A percentile compares a stretch with the other conserved stretches of the same genome.
Evolutionary conservation across 2,888 invertebrate genomes (phyloP).

Genomic region (Synergus itoensis): DNA sequence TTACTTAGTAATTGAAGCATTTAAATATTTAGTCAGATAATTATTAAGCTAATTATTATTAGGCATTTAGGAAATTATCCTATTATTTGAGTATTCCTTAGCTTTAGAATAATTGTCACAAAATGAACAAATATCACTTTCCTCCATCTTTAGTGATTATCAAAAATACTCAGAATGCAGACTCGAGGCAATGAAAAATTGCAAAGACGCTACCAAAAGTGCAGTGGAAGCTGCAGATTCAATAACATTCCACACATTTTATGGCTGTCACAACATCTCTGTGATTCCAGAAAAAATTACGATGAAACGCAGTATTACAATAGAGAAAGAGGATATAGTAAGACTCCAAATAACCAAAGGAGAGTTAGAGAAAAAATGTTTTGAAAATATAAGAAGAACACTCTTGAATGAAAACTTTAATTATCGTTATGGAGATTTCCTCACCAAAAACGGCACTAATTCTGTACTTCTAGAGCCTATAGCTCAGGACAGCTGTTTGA

Average conservation of each 20-base stretch:
- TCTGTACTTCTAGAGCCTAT: not conserved
- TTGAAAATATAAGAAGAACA: not conserved
- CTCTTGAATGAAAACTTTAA: not conserved
- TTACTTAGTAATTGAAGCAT: too few relatives aligned
- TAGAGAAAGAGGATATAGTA: not conserved
- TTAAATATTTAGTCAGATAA: too few relatives aligned
- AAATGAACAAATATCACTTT: not conserved
- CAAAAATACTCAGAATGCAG: conserved; percentile 36
- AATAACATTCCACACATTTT: conserved; percentile 22
- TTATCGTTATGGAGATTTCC: too few relatives aligned
- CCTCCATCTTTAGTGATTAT: not conserved
- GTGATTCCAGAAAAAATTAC: conserved; percentile 32
- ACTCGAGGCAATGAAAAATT: conserved; percentile 26
- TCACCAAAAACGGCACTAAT: not conserved
- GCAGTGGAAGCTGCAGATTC: conserved; percentile 34
- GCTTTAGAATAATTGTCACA: not conserved
- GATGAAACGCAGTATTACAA: conserved; percentile 10
- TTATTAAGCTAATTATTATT: not conserved
- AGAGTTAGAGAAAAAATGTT: conserved; percentile 4
- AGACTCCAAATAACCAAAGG: not conserved
- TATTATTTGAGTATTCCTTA: too few relatives aligned
- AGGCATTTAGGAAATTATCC: too few relatives aligned
- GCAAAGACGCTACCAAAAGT: conserved; percentile 28
- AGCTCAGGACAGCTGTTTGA: not conserved
- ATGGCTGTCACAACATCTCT: conserved; percentile 32